phyloP scores from a whole-genome alignment of 2,888 invertebrate genomes.

The Hirtodrosophila histrioides region DNA sequence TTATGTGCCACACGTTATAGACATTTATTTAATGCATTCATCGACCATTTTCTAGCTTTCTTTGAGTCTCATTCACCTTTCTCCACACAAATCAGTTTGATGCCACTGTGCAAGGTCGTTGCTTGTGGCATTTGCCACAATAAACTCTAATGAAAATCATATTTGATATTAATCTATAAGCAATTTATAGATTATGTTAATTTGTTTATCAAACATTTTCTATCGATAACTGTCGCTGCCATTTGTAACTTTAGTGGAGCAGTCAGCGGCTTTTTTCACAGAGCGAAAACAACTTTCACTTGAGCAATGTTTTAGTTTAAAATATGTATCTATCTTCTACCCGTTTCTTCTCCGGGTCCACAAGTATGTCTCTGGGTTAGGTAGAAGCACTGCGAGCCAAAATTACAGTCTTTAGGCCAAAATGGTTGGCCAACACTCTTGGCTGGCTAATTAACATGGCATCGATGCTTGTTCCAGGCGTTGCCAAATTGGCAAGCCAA shows the following conservation, averaged over 20 bases:
- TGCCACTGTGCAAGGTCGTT: conserved; percentile 43
- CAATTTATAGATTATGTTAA: conserved; percentile 48
- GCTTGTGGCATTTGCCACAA: conserved; percentile 18
- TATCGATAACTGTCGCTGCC: conserved; percentile 3
- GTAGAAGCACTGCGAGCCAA: not conserved
- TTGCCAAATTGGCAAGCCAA: conserved; percentile 71
- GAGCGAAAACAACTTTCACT: conserved; percentile 51
- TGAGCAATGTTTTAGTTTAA: not conserved
- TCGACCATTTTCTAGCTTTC: conserved; percentile 3
- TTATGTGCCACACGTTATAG: not conserved
- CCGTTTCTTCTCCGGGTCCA: not conserved
- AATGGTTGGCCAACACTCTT: conserved; percentile 33
- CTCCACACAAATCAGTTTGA: conserved; percentile 1
- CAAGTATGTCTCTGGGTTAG: conserved; percentile 8
- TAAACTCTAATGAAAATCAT: conserved; percentile 26
- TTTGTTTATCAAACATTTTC: conserved; percentile 29
- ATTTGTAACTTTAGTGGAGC: conserved; percentile 34
- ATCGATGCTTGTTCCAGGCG: conserved; percentile 27
- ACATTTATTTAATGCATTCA: conserved; percentile 2
- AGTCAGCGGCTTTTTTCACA: conserved; percentile 29
- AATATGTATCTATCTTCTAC: not conserved
- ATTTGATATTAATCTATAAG: conserved; percentile 27
- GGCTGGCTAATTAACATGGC: conserved; percentile 57
- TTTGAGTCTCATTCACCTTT: conserved; percentile 35
- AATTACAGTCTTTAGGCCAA: conserved; percentile 30